Conservation (phyloP, 2,797 vertebrate genomes). For the Pygocentrus nattereri region DNA sequence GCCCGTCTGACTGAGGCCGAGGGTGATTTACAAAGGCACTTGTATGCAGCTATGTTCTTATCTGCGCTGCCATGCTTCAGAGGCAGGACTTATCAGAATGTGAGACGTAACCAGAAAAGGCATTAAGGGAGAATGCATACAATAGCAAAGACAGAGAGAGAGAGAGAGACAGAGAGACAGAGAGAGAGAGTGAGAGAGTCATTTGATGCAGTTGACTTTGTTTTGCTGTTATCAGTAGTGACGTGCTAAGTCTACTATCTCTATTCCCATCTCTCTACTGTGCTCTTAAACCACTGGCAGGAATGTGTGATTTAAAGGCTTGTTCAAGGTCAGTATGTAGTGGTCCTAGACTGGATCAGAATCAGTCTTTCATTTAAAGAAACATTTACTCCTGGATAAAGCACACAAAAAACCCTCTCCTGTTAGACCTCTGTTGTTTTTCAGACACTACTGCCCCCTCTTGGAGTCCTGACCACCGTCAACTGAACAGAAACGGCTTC, state of each 20-base stretch:
- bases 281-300: not conserved
- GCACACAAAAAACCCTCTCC: not conserved
- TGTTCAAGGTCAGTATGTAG: not conserved
- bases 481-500: not conserved
- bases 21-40: conserved; percentile 4
- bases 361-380: not conserved
- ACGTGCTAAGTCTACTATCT: not conserved
- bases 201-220: not conserved
- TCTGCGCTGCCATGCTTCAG: conserved; percentile 4
- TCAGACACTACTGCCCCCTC: not conserved
- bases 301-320: not conserved
- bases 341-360: not conserved
- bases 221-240: not conserved
- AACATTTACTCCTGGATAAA: not conserved
- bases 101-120: conserved; percentile 15
- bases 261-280: not conserved
- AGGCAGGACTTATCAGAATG: conserved; percentile 12
- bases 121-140: conserved; percentile 41
- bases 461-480: not conserved
- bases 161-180: conserved; percentile 23
- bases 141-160: conserved; percentile 22
- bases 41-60: conserved; percentile 34
- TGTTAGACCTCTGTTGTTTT: not conserved
- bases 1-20: not conserved
- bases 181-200: conserved; percentile 16